Evolutionary conservation across 92 coral and sea anemone genomes (phyloP), one percentile per base, ranked within the genome.

Genomic region (Blastomussa wellsi): DNA sequence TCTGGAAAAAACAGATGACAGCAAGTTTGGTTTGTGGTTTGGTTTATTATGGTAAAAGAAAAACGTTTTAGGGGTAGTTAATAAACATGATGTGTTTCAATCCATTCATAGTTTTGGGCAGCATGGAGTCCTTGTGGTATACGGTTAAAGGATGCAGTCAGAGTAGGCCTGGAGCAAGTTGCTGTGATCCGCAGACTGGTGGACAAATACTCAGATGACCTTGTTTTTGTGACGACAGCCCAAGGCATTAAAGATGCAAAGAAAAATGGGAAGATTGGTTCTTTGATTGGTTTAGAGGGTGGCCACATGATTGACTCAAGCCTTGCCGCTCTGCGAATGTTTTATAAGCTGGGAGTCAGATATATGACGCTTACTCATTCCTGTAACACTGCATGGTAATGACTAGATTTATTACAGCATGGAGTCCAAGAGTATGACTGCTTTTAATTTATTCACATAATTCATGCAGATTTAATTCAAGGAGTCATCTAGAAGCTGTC

Each of bases 301-400:
- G 97, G 97, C 42, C 97, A 93, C 74, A 85, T 82, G 62, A 91
- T 93, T 77, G 97, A 93, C 66, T 87, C 91, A 15, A 93, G 97
- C 66, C 89, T 93, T 24, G 97, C 84, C 12, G 84, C 91, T 48
- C 84, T 93, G 70, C 88, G 94, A 79, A 93, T 88, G 96, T 82
- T 93, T 68, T 93, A 93, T 72, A 69, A 48, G 11, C 77, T 92
- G 44, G 96, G 94, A 62, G 92, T 72, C 37, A 87, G 94, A 28
- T 86, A 88, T 84, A 88, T 88, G 94, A 93, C 94, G 14, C 49
- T 93, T 69, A 90, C 94, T 6, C 97, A 93, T 84, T 79, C 89
- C 59, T 91, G 94, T 57, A 90, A 89, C 69, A 91, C 94, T 15
- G 83, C 96, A 49, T 91, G 94, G 92, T 93, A 91, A 79, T 74